Evolutionary conservation across 2,888 invertebrate species (phyloP).

Genomic region (Gastrophysa polygoni): DNA sequence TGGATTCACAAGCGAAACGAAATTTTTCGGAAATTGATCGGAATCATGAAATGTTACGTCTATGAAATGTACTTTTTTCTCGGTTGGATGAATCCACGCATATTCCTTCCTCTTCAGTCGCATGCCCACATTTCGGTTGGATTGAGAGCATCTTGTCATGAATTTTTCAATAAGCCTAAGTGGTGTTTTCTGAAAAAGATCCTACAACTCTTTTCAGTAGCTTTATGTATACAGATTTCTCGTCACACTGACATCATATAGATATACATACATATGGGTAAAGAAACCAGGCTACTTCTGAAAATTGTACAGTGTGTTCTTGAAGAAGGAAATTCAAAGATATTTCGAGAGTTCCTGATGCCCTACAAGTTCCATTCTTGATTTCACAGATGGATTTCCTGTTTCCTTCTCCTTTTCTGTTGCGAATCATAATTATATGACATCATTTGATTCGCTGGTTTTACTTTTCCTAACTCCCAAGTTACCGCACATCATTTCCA

Average conservation of each 20-base stretch:
- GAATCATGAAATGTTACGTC: too few relatives aligned
- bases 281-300: not conserved
- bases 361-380: too few relatives aligned
- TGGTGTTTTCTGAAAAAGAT: not conserved
- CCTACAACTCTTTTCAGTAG: not conserved
- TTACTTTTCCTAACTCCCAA: too few relatives aligned
- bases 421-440: too few relatives aligned
- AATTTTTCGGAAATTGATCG: too few relatives aligned
- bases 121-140: not conserved
- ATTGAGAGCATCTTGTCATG: not conserved
- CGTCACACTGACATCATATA: too few relatives aligned
- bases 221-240: not conserved
- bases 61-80: not conserved
- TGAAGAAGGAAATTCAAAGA: too few relatives aligned
- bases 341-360: too few relatives aligned
- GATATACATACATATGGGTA: not conserved
- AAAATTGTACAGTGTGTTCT: not conserved
- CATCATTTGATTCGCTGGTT: too few relatives aligned
- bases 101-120: not conserved
- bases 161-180: not conserved
- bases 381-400: too few relatives aligned
- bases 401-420: too few relatives aligned
- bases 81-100: not conserved
- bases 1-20: too few relatives aligned
- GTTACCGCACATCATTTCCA: not conserved